Conservation (phyloP, 35 echinoderm and acorn worm genomes). For the Anneissia japonica region DNA sequence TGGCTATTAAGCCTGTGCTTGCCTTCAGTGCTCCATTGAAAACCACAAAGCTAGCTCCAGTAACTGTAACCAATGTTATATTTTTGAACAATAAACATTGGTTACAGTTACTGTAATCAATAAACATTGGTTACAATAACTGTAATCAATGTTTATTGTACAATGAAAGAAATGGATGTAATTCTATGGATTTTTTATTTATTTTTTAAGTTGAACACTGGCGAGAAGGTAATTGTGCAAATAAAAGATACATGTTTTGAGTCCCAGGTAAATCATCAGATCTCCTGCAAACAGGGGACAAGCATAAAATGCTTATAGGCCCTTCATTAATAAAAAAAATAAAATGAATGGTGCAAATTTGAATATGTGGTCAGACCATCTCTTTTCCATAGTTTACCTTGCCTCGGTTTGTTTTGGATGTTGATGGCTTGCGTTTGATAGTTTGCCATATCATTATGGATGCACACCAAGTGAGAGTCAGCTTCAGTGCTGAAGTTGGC, state of each 20-base stretch:
- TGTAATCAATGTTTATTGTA: not conserved
- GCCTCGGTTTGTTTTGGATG: conserved; percentile 97
- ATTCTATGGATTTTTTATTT: too few relatives aligned
- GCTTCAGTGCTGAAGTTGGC: conserved; percentile 87
- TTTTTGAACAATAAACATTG: too few relatives aligned
- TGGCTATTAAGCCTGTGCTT: conserved; percentile 84
- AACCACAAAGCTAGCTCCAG: conserved; percentile 98
- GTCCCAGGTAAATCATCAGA: too few relatives aligned
- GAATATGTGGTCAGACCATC: not conserved
- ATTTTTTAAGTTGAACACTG: too few relatives aligned
- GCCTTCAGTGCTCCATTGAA: conserved; percentile 92
- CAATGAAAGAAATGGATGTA: too few relatives aligned
- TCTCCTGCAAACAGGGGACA: too few relatives aligned
- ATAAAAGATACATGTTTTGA: too few relatives aligned
- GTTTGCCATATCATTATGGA: conserved; percentile 84
- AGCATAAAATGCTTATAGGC: too few relatives aligned
- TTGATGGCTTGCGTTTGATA: conserved; percentile 98
- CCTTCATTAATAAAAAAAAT: too few relatives aligned
- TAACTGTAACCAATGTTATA: conserved; percentile 69
- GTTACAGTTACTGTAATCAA: too few relatives aligned
- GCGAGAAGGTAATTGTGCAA: too few relatives aligned
- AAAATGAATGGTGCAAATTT: not conserved
- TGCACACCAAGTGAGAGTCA: conserved; percentile 96
- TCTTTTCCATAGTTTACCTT: conserved; percentile 42
- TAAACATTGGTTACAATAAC: too few relatives aligned